These are phyloP conservation scores for Nemotelus pantherinus DNA, from an alignment of 2,888 invertebrate genomes.

Conservation along the genomic window DNA sequence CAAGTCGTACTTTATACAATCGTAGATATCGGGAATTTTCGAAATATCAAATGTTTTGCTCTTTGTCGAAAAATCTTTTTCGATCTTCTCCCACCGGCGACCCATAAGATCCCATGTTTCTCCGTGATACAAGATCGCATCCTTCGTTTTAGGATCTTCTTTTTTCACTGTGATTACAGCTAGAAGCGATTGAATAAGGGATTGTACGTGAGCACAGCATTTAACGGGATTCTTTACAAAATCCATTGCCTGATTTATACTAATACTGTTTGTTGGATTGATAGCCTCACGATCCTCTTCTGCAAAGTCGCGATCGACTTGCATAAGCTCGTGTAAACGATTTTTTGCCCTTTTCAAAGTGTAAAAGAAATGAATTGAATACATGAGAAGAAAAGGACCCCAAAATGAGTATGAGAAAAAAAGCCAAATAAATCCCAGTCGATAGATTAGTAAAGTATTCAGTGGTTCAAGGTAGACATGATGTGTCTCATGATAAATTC, in stretches of 20 bases:
- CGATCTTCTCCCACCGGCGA: slow-evolving; percentile 96
- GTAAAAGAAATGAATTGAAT: slow-evolving; percentile 39
- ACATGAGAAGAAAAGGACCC: not conserved
- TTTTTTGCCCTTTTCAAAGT: slow-evolving; percentile 83
- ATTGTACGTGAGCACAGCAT: slow-evolving; percentile 91
- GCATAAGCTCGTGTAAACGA: slow-evolving; percentile 92
- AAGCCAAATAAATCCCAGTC: too few relatives aligned
- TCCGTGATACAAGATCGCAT: slow-evolving; percentile 94
- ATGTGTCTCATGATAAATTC: too few relatives aligned
- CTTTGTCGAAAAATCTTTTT: slow-evolving; percentile 96
- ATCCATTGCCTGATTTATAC: slow-evolving; percentile 90
- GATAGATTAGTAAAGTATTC: too few relatives aligned
- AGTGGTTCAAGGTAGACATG: too few relatives aligned
- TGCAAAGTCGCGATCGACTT: slow-evolving; percentile 87
- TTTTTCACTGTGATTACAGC: slow-evolving; percentile 85
- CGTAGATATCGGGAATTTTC: slow-evolving; percentile 99
- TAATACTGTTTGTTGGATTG: slow-evolving; percentile 92
- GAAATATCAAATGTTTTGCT: slow-evolving; percentile 95
- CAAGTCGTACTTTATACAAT: slow-evolving; percentile 98
- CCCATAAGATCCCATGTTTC: slow-evolving; percentile 99
- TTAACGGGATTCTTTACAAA: slow-evolving; percentile 95
- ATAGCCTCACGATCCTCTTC: slow-evolving; percentile 85
- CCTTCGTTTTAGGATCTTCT: slow-evolving; percentile 91
- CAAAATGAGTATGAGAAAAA: not conserved
- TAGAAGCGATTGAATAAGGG: slow-evolving; percentile 86